Evolutionary conservation across 2,888 invertebrate genomes (phyloP).

Genomic region (Neria commutata): DNA sequence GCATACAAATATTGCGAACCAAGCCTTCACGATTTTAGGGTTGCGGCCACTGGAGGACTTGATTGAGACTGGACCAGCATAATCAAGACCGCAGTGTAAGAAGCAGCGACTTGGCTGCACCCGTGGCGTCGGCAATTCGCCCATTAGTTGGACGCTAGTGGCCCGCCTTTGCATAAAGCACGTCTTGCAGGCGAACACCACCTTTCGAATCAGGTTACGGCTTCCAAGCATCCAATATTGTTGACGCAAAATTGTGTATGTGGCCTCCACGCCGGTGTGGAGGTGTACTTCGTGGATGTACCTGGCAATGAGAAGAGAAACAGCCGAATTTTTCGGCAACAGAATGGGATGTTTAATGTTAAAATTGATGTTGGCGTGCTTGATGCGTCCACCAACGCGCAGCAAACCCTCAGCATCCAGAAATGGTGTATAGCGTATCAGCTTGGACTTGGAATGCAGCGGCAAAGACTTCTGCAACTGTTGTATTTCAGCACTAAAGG

Average conservation of each 20-base stretch:
- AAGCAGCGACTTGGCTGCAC: conserved; percentile 13
- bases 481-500: no score
- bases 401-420: no score
- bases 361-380: neutral
- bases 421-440: neutral
- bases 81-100: conserved; percentile 17
- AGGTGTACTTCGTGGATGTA: conserved; percentile 15
- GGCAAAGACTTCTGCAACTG: neutral
- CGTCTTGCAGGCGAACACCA: conserved; percentile 12
- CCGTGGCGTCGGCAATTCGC: conserved; percentile 14
- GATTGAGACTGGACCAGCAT: conserved; percentile 21
- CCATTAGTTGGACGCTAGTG: conserved; percentile 21
- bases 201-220: conserved; percentile 18
- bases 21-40: conserved; percentile 11
- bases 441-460: neutral
- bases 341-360: conserved; percentile 20
- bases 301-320: conserved; percentile 14
- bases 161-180: conserved; percentile 26
- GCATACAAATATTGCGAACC: conserved; percentile 25
- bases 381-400: no score
- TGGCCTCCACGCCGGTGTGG: conserved; percentile 19
- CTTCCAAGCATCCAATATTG: conserved; percentile 26
- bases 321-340: conserved; percentile 6
- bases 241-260: conserved; percentile 15
- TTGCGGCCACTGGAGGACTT: conserved; percentile 11